Base-by-base conservation (phyloP, 2,113 vertebrate species). In the Furnarius figulus region DNA sequence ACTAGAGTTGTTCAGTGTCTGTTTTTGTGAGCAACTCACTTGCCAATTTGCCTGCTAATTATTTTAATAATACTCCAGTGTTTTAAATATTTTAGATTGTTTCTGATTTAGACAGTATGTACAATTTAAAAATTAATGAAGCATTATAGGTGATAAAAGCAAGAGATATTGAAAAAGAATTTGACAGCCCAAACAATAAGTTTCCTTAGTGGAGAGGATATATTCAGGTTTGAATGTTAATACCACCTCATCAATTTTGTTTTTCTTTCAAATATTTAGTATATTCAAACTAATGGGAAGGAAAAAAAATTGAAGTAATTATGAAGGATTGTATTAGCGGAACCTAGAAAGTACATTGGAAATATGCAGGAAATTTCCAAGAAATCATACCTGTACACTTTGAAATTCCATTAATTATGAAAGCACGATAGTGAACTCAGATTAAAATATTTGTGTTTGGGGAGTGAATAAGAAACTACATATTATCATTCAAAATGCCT, bases 21-120 rank as follows among this genome's bases (percentile, higher is more conserved):
- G 46, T 25, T 91, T 31, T 92, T 49, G 58, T 53, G 10, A 85
- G 28, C 46, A 83, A 22, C 13, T 70, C 27, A 8, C 49, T 86
- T 74, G 58, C 59, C 40, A 58, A 14, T 92, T 92, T 80, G 25
- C 16, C 25, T 70, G 31, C 8, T 84, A 80, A 93, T 92, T 89
- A 66, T 80, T 90, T 93, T 80, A 95, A 84, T 92, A 80, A 71
- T 83, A 70, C 10, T 58, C 17, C 7, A 67, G 42, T 77, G 62
- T 31, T 94, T 86, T 77, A 95, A 95, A 88, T 90, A 93, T 92
- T 97, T 93, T 88, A 95, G 18, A 19, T 37, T 66, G 59, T 62
- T 93, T 90, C 89, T 90, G 92, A 74, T 84, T 94, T 49, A 83
- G 52, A 90, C 37, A 88, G 42, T 25, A 25, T 88, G 25, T 37